A percentile compares a stretch with the other conserved stretches of the same genome.
These are phyloP conservation scores for Emys orbicularis DNA, from an alignment of 2,797 vertebrate genomes.

Conservation along the genomic window DNA sequence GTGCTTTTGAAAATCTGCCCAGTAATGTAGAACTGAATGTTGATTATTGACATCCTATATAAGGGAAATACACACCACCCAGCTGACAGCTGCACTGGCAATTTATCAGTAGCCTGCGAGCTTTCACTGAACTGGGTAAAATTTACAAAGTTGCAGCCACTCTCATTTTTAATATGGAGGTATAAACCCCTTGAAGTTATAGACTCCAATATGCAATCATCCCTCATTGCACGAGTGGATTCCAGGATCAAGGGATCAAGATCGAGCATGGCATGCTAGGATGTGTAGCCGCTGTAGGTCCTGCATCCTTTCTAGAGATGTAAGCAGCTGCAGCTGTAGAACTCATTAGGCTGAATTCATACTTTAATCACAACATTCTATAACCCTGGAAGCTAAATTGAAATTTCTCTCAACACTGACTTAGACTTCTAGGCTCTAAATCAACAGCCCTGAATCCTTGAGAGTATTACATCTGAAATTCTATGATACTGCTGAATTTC, in stretches of 20 bases:
- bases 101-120: conserved; percentile 16
- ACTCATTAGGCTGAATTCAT: neutral
- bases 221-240: neutral
- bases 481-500: neutral
- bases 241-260: neutral
- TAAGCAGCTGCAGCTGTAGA: conserved; percentile 1
- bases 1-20: conserved; percentile 57
- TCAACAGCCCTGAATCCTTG: neutral
- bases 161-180: neutral
- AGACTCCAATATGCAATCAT: neutral
- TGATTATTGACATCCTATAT: conserved; percentile 57
- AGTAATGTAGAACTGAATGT: conserved; percentile 21
- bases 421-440: neutral
- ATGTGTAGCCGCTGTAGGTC: neutral
- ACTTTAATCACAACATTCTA: neutral
- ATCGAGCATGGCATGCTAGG: neutral
- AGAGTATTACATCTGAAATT: neutral
- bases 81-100: conserved; percentile 72
- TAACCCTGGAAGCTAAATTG: neutral
- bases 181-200: neutral
- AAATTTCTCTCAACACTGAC: neutral
- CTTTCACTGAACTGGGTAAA: neutral
- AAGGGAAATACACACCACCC: conserved; percentile 33
- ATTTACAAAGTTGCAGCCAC: neutral
- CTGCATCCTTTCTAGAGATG: neutral